phyloP scores from a whole-genome alignment of 2,888 invertebrate species.

The Ditula angustiorana region DNA sequence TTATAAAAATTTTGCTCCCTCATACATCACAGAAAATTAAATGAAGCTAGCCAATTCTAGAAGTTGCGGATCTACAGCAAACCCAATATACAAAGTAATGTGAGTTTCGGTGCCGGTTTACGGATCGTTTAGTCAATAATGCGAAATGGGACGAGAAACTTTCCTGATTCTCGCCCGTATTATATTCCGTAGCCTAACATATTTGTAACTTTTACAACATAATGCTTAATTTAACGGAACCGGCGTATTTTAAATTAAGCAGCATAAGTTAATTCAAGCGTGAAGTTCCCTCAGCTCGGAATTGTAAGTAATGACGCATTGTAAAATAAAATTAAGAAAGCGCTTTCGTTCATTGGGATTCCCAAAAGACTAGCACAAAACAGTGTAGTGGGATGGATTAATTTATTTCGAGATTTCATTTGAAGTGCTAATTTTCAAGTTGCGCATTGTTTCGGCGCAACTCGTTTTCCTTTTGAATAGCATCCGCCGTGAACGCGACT shows the following conservation, averaged over 20 bases:
- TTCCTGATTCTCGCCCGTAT: conserved; percentile 29
- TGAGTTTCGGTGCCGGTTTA: conserved; percentile 54
- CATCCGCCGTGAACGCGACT: conserved; percentile 27
- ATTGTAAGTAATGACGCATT: conserved; percentile 15
- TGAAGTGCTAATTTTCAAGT: conserved; percentile 13
- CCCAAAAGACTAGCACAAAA: neutral
- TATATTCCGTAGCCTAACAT: conserved; percentile 30
- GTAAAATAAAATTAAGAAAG: neutral
- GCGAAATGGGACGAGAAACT: conserved; percentile 51
- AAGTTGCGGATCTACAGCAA: conserved; percentile 34
- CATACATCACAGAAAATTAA: conserved; percentile 18
- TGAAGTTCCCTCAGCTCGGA: conserved; percentile 3
- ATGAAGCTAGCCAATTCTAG: conserved; percentile 46
- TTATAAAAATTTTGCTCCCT: too few species aligned
- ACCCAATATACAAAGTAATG: conserved; percentile 54
- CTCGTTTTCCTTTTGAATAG: conserved; percentile 17
- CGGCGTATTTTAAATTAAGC: conserved; percentile 19
- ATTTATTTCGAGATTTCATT: conserved; percentile 6
- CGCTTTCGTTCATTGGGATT: neutral
- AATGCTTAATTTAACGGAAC: conserved; percentile 31
- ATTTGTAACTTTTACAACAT: conserved; percentile 24
- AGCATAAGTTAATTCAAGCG: conserved; percentile 9
- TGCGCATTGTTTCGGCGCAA: conserved; percentile 12
- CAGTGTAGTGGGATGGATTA: neutral
- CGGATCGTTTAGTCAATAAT: conserved; percentile 62